phyloP scores from a whole-genome alignment of 1,140 invertebrate species.

The Anthonomus grandis region DNA sequence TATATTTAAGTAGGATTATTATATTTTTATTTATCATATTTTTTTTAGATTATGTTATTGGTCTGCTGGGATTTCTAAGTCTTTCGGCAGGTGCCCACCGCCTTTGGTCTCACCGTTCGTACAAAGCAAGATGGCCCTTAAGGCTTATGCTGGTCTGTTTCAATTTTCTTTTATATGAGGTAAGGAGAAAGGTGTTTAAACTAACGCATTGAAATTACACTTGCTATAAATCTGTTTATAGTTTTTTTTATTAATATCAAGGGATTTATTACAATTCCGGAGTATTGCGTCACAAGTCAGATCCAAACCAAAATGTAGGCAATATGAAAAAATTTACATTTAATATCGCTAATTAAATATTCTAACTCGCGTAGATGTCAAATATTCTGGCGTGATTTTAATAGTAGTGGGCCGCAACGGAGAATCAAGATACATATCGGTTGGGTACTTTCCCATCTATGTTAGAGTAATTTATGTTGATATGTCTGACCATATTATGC shows the following conservation, averaged over 20 bases:
- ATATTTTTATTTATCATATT: background rate
- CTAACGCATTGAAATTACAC: background rate
- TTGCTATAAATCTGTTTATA: background rate
- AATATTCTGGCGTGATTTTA: too few relatives aligned
- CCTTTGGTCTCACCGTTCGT: constrained; percentile 3
- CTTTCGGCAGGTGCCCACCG: constrained; percentile 5
- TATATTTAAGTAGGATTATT: background rate
- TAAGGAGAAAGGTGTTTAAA: background rate
- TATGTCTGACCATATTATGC: too few relatives aligned
- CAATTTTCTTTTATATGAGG: background rate
- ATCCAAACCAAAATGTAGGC: background rate
- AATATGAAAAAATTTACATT: background rate
- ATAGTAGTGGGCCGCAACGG: too few relatives aligned
- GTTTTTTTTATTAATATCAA: background rate
- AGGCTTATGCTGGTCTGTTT: constrained; percentile 1
- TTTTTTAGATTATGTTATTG: background rate
- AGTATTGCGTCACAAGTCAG: background rate
- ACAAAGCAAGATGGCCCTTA: constrained; percentile 9
- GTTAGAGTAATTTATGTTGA: too few relatives aligned
- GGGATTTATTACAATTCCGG: background rate
- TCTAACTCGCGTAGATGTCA: too few relatives aligned
- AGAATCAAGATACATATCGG: too few relatives aligned
- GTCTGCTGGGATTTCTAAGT: background rate
- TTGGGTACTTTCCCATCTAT: too few relatives aligned
- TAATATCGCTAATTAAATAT: too few relatives aligned